Base-by-base conservation (phyloP, 2,888 invertebrate genomes). In the Cenopis cana region DNA sequence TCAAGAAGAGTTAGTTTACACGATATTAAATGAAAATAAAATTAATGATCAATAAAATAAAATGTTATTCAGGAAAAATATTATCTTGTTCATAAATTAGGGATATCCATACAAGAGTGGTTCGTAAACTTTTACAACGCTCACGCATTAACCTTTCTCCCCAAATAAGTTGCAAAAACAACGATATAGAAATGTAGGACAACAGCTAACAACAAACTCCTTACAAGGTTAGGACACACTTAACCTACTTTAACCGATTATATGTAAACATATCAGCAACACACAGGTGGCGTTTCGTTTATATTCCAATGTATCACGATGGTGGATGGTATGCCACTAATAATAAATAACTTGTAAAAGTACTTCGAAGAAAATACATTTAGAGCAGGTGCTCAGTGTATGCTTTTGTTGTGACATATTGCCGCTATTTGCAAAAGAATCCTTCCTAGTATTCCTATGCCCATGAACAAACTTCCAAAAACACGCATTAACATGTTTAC, bases 221-320 rank as follows among this genome's bases (percentile, higher is more conserved):
- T 69, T 69, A 57, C 50, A 64, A 64, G 59, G 59, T 10, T 56
- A 59, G 50, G 64, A 69, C 24, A 64, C 56, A 57, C 49, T 24
- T 62, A 57, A 69, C 69, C 56, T 57, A 50, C 56, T 64, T 69
- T 17, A n/a, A 57, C 49, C 8, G 20, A 2, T 49, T 57, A 33
- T 38, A 9, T 12, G 17, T 18, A 64, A 54, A 64, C 36, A 20
- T 52, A 46, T 46, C n/a, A 6, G 46, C n/a, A n/a, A 46, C 4
- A 14, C n/a, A n/a, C 46, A n/a, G n/a, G n/a, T 46, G 46, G n/a
- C 12, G n/a, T 46, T 5, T 8, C 46, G 46, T 8, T 6, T 6
- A 8, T 46, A 46, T 46, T n/a, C n/a, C n/a, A n/a, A n/a, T n/a
- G n/a, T n/a, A n/a, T n/a, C n/a, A n/a, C n/a, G n/a, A n/a, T n/a